Evolutionary conservation across 2,797 vertebrate genomes (phyloP).

Genomic region (Channallabes apus): DNA sequence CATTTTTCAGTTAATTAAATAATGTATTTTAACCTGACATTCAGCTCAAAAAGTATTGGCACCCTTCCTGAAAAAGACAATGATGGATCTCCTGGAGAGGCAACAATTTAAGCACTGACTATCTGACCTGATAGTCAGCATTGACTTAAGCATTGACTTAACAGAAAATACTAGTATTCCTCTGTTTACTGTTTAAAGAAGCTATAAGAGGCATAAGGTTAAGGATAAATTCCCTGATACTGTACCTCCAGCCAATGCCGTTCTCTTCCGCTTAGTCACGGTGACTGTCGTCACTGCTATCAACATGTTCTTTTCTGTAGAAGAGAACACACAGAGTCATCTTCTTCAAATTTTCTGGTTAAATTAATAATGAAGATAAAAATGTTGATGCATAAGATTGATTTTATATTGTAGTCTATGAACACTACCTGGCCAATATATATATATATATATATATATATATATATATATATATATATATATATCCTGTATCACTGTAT

Average conservation of each 20-base stretch:
- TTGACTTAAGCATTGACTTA: too few relatives aligned
- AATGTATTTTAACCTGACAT: background rate
- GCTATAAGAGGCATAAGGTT: background rate
- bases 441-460: too few relatives aligned
- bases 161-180: background rate
- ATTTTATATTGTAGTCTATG: background rate
- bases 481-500: too few relatives aligned
- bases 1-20: background rate
- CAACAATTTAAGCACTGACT: background rate
- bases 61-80: background rate
- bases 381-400: background rate
- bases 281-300: slow-evolving; percentile 82
- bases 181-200: background rate
- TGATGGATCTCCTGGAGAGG: background rate
- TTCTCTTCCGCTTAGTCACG: slow-evolving; percentile 79
- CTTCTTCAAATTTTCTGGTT: background rate
- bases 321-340: slow-evolving; percentile 30
- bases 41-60: background rate
- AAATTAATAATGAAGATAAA: background rate
- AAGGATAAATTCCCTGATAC: background rate
- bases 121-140: too few relatives aligned
- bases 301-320: slow-evolving; percentile 71
- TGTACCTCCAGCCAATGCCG: slow-evolving; percentile 82
- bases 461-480: too few relatives aligned
- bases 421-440: too few relatives aligned